phyloP scores from a whole-genome alignment of 1,140 invertebrate species.

The Pemphigus obesinymphae region DNA sequence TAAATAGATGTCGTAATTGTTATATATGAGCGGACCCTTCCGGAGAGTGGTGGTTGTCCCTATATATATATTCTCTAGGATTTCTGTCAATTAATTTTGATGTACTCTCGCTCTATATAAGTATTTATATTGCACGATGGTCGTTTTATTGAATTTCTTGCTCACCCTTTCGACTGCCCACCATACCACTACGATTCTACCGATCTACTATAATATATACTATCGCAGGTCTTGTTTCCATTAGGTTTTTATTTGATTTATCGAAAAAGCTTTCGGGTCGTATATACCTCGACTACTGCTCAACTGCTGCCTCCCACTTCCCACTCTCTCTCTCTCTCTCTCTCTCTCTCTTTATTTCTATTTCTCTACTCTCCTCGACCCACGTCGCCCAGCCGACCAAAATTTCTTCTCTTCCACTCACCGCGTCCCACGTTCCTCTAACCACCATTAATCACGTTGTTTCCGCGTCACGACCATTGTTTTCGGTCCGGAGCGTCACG shows the following conservation, averaged over 20 bases:
- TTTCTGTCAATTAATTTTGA: too few relatives aligned
- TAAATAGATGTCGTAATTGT: too few relatives aligned
- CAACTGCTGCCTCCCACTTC: neutral
- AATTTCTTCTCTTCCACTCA: neutral
- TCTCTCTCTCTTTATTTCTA: conserved; percentile 32
- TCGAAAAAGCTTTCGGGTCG: conserved; percentile 44
- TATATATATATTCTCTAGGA: too few relatives aligned
- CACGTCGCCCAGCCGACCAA: too few relatives aligned
- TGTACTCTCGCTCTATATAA: too few relatives aligned
- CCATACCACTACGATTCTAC: too few relatives aligned
- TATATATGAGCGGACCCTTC: too few relatives aligned
- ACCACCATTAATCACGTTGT: conserved; percentile 39
- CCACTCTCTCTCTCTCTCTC: neutral
- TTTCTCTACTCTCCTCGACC: neutral
- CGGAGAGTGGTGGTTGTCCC: too few relatives aligned
- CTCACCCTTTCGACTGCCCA: too few relatives aligned
- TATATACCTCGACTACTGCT: neutral
- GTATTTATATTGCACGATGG: too few relatives aligned
- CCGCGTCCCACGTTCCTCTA: too few relatives aligned
- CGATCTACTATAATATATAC: neutral
- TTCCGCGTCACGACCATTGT: conserved; percentile 31
- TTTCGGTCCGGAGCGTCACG: conserved; percentile 27
- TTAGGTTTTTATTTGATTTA: conserved; percentile 38
- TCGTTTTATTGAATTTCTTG: neutral
- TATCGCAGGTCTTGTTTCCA: neutral